Conservation (phyloP, 1,140 invertebrate genomes). For the Pachyrhynchus sulphureomaculatus region DNA sequence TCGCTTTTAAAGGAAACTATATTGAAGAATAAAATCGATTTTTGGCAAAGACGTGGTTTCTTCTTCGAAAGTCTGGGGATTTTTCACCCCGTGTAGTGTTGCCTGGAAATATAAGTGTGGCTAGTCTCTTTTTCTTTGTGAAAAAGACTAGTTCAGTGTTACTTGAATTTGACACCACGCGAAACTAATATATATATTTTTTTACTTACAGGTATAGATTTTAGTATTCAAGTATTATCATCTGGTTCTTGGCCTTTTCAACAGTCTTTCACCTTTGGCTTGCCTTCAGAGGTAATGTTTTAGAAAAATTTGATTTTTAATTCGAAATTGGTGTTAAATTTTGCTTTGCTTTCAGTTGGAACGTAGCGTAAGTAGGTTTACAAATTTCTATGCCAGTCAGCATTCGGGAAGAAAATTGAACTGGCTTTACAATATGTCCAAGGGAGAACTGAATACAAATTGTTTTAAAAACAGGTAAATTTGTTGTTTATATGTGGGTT, state of each 20-base stretch:
- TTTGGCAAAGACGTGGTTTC: too few relatives aligned
- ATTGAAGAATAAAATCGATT: too few relatives aligned
- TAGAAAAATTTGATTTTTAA: neutral
- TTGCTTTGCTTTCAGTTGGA: slow-evolving; percentile 81
- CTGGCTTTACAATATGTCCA: slow-evolving; percentile 98
- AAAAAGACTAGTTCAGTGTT: too few relatives aligned
- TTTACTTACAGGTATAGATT: slow-evolving; percentile 71
- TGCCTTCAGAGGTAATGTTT: slow-evolving; percentile 78
- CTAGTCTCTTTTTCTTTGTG: too few relatives aligned
- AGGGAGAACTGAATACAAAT: slow-evolving; percentile 95
- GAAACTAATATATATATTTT: neutral
- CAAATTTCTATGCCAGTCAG: slow-evolving; percentile 91
- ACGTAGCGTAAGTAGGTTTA: slow-evolving; percentile 91
- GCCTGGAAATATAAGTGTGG: too few relatives aligned
- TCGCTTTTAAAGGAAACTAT: too few relatives aligned
- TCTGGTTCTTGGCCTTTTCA: slow-evolving; percentile 98
- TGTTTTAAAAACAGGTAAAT: slow-evolving; percentile 84
- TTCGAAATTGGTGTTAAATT: slow-evolving; percentile 25
- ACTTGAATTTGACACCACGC: too few relatives aligned
- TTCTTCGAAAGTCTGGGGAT: too few relatives aligned
- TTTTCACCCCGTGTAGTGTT: too few relatives aligned
- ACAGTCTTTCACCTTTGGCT: slow-evolving; percentile 85
- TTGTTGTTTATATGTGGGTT: neutral
- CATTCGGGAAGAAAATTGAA: slow-evolving; percentile 97
- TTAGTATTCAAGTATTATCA: slow-evolving; percentile 94